These are phyloP conservation scores for Tinea pellionella DNA, from an alignment of 2,888 invertebrate genomes.

Conservation along the genomic window DNA sequence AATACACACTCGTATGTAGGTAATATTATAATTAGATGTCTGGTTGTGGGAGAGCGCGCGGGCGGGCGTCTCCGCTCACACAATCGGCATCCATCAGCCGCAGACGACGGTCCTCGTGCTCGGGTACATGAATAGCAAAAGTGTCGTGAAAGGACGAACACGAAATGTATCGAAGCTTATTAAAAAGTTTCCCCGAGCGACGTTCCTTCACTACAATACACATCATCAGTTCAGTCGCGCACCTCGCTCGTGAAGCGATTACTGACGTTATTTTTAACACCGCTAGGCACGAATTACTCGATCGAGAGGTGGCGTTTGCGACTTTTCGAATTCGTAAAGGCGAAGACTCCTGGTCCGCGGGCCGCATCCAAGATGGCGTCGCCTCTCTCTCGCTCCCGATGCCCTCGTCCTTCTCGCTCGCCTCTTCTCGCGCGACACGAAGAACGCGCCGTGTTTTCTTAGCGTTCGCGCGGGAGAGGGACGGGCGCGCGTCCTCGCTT, in stretches of 20 bases:
- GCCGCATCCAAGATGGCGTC: conserved; percentile 65
- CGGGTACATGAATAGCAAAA: conserved; percentile 1
- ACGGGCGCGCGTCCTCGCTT: conserved; percentile 20
- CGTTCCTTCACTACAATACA: background rate
- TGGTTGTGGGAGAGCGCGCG: too few relatives aligned
- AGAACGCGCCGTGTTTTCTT: conserved; percentile 28
- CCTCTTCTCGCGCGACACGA: conserved; percentile 52
- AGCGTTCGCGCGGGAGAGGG: conserved; percentile 46
- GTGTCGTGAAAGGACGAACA: too few relatives aligned
- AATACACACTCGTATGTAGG: too few relatives aligned
- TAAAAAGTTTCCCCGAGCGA: background rate
- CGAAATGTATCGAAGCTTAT: background rate
- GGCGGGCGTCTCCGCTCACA: too few relatives aligned
- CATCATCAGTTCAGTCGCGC: background rate
- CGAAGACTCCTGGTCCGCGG: conserved; percentile 60
- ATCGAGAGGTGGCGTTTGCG: background rate
- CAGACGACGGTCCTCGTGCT: conserved; percentile 38
- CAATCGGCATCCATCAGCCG: too few relatives aligned
- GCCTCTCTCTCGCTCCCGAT: conserved; percentile 19
- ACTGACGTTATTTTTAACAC: background rate
- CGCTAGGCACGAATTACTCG: background rate
- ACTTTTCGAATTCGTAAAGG: background rate
- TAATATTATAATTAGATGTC: too few relatives aligned
- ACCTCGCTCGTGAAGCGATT: background rate
- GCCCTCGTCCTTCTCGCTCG: conserved; percentile 32